A percentile compares a stretch with the other conserved stretches of the same genome.
These are phyloP conservation scores for Stigmatopora nigra DNA, from an alignment of 2,113 vertebrate genomes.

Conservation along the genomic window DNA sequence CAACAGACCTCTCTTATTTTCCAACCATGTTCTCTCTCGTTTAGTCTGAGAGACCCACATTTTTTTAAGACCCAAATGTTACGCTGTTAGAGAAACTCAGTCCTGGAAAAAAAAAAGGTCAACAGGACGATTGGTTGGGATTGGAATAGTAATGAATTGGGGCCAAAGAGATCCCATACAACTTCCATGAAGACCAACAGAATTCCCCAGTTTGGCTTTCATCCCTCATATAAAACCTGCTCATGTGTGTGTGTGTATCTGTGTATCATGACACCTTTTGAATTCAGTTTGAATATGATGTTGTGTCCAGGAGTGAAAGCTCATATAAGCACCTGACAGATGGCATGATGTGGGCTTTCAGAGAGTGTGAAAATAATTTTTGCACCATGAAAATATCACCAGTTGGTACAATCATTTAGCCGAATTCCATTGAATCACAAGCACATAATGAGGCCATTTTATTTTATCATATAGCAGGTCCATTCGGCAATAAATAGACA, in stretches of 20 bases:
- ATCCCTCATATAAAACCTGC: background rate
- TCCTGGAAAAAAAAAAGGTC: too few species aligned
- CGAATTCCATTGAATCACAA: constrained; percentile 49
- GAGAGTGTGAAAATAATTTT: constrained; percentile 66
- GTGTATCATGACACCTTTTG: constrained; percentile 9
- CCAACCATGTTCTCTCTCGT: too few species aligned
- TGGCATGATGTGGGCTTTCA: constrained; percentile 68
- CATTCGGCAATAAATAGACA: background rate
- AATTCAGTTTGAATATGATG: constrained; percentile 36
- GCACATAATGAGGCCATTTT: constrained; percentile 28
- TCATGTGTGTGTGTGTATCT: background rate
- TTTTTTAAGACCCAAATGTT: too few species aligned
- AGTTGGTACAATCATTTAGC: constrained; percentile 59
- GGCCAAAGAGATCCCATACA: background rate
- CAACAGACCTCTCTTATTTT: too few species aligned
- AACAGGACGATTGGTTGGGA: too few species aligned
- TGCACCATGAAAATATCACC: constrained; percentile 52
- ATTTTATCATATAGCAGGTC: constrained; percentile 8
- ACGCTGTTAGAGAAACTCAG: too few species aligned
- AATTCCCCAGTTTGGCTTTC: background rate
- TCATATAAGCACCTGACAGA: constrained; percentile 66
- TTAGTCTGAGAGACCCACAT: too few species aligned
- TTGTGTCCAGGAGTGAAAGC: constrained; percentile 30
- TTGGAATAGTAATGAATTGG: too few species aligned
- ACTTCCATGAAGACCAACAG: background rate